phyloP scores from a whole-genome alignment of 1,140 invertebrate genomes.

The Uloborus diversus region DNA sequence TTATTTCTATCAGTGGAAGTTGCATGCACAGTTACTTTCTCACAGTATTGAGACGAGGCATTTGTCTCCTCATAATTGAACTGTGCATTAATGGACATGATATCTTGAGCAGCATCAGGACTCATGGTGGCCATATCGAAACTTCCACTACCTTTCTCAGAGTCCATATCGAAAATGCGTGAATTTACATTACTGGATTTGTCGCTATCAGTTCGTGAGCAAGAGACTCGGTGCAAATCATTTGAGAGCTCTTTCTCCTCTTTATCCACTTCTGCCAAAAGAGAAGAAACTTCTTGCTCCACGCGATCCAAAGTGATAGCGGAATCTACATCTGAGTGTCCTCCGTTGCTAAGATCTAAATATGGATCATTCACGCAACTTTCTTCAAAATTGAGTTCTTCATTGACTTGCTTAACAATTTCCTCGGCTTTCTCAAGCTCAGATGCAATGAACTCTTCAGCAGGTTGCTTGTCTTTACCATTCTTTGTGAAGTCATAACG shows the following conservation, averaged over 20 bases:
- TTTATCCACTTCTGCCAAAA: conserved; percentile 47
- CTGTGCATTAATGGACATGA: neutral
- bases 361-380: conserved; percentile 4
- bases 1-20: neutral
- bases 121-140: neutral
- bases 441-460: conserved; percentile 4
- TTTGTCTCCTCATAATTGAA: neutral
- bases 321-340: neutral
- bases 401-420: conserved; percentile 70
- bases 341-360: neutral
- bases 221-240: neutral
- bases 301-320: conserved; percentile 38
- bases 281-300: conserved; percentile 53
- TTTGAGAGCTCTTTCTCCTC: conserved; percentile 32
- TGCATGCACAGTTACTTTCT: neutral
- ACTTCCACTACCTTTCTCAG: neutral
- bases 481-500: conserved; percentile 40
- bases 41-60: neutral
- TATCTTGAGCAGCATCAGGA: neutral
- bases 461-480: neutral
- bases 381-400: conserved; percentile 64
- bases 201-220: neutral
- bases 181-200: neutral
- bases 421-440: conserved; percentile 63
- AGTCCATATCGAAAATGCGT: neutral